Evolutionary conservation across 2,797 vertebrate species (phyloP).

Genomic region (Clamator glandarius): DNA sequence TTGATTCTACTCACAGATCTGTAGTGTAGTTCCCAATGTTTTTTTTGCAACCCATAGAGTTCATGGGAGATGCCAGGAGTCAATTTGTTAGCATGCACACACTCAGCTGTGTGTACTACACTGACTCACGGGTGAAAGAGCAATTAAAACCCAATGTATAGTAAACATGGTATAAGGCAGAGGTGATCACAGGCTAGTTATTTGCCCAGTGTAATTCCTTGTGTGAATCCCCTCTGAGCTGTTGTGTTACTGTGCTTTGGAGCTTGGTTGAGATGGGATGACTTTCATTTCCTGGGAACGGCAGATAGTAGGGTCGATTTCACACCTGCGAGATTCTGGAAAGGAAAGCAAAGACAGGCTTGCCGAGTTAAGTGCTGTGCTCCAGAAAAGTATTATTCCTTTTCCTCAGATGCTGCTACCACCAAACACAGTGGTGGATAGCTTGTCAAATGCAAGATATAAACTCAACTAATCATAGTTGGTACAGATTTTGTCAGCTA

Average conservation of each 20-base stretch:
- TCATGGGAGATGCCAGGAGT: neutral
- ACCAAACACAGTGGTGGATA: neutral
- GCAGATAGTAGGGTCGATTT: neutral
- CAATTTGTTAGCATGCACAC: neutral
- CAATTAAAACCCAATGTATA: neutral
- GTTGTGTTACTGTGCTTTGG: neutral
- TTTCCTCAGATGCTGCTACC: neutral
- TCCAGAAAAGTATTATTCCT: neutral
- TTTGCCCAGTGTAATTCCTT: neutral
- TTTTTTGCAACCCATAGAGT: neutral
- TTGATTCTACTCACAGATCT: neutral
- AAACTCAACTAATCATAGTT: neutral
- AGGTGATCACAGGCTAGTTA: neutral
- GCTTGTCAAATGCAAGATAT: neutral
- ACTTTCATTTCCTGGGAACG: neutral
- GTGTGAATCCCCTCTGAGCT: neutral
- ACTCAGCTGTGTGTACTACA: fast-evolving
- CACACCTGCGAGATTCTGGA: neutral
- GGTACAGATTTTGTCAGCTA: neutral
- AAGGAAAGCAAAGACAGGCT: neutral
- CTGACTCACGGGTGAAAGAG: neutral
- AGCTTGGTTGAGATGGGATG: neutral
- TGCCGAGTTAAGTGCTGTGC: neutral
- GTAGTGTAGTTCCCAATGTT: neutral
- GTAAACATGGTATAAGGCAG: neutral